Percentiles rank a stretch among this genome's conserved stretches.
phyloP scores from a whole-genome alignment of 1,140 invertebrate genomes.

The Nephila pilipes region DNA sequence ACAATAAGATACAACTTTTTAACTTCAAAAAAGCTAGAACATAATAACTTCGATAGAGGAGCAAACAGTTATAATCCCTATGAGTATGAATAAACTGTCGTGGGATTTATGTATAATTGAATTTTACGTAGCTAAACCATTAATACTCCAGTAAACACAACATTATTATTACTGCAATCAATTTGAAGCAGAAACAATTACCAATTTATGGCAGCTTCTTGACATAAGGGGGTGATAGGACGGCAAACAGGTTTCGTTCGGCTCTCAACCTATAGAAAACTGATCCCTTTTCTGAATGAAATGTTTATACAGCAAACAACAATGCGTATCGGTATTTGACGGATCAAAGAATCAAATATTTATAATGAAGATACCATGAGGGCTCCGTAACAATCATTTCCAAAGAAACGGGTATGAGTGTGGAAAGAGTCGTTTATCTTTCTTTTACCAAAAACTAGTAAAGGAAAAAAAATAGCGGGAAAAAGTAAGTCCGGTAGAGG shows the following conservation, averaged over 20 bases:
- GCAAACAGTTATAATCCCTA: neutral
- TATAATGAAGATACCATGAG: slow-evolving; percentile 18
- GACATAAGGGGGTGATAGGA: neutral
- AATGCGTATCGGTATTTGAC: neutral
- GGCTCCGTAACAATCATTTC: neutral
- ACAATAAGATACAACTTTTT: too few relatives aligned
- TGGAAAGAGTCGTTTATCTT: neutral
- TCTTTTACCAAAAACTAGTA: neutral
- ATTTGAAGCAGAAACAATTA: slow-evolving; percentile 8
- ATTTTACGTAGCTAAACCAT: neutral
- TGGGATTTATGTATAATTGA: neutral
- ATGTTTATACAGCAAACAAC: slow-evolving; percentile 35
- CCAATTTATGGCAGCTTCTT: slow-evolving; percentile 40
- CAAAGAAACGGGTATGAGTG: neutral
- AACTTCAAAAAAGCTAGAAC: too few relatives aligned
- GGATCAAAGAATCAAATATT: slow-evolving; percentile 31
- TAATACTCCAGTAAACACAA: neutral
- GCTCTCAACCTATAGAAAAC: neutral
- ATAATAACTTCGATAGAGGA: neutral
- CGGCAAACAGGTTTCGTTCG: neutral
- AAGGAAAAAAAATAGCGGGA: neutral
- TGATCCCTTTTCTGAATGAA: neutral
- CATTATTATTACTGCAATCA: neutral
- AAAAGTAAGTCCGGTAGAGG: too few relatives aligned
- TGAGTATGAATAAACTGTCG: neutral